Base-by-base conservation (phyloP, 2,113 vertebrate genomes). In the Sitta europaea region DNA sequence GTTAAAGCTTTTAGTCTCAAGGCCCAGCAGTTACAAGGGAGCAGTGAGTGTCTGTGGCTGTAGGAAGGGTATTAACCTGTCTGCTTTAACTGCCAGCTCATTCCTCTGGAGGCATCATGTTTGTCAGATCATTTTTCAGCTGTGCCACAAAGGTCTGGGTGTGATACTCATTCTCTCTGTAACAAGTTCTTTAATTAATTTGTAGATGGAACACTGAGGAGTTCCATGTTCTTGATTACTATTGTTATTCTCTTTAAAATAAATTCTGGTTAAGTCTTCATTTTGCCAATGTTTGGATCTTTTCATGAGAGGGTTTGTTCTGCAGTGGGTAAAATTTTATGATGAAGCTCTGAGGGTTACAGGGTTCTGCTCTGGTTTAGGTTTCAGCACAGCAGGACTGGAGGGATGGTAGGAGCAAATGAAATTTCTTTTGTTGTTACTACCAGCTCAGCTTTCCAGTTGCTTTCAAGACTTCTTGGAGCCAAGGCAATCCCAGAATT, bases 41-140 rank as follows among this genome's bases (percentile, higher is more conserved):
- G 72, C 84, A 45, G 48, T 5, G 91, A 91, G 87, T 92, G 93
- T 91, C 92, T 90, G 65, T 82, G 91, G 95, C 75, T 92, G 35
- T 83, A 92, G 82, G 51, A 27, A 92, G 90, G 90, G 96, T 91
- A 96, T 97, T 98, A 97, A 97, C 96, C 94, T 95, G 96, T 96
- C 94, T 86, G 70, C 55, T 92, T 88, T 90, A 90, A 90, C 96
- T 95, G 92, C 97, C 90, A 92, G 88, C 57, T 88, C 72, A 35
- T 95, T 92, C 96, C 97, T 96, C 97, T 80, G 47, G 93, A 77
- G 96, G 77, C 79, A 97, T 97, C 93, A 96, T 82, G 90, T 96
- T 97, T 97, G 97, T 97, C 97, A 97, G 96, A 94, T 97, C 96
- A 91, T 98, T 98, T 97, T 96, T 98, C 96, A 98, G 47, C 75